A percentile compares a stretch with the other conserved stretches of the same genome.
phyloP scores from a whole-genome alignment of 2,113 vertebrate genomes.

The Ancistrus triradiatus region DNA sequence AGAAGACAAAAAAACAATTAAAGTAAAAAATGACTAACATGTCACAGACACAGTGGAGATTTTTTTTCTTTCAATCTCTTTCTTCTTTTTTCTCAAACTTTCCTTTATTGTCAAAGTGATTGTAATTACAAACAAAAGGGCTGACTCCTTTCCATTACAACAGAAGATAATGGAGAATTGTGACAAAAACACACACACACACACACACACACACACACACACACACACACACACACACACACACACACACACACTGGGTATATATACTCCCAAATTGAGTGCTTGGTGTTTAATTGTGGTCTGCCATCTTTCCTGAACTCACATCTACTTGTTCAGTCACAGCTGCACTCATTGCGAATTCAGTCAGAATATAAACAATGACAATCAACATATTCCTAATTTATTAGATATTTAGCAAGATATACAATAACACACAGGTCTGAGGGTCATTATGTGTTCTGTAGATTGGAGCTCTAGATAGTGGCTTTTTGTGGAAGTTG shows the following conservation, averaged over 20 bases:
- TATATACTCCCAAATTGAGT: neutral
- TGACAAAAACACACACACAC: constrained; percentile 60
- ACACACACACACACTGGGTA: constrained; percentile 46
- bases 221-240: constrained; percentile 56
- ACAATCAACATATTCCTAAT: constrained; percentile 27
- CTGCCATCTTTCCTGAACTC: constrained; percentile 21
- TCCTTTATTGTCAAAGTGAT: constrained; percentile 64
- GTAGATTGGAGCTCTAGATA: constrained; percentile 1
- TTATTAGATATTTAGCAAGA: constrained; percentile 10
- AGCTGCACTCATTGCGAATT: constrained; percentile 38
- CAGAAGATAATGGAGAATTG: constrained; percentile 67
- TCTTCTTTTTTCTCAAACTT: constrained; percentile 54
- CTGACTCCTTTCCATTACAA: constrained; percentile 68
- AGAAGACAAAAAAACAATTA: constrained; percentile 65
- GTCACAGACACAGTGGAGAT: constrained; percentile 65
- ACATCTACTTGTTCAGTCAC: constrained; percentile 40
- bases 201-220: constrained; percentile 60
- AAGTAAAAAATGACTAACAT: constrained; percentile 77
- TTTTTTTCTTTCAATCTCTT: constrained; percentile 52
- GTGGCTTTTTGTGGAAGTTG: constrained; percentile 13
- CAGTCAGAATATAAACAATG: constrained; percentile 34
- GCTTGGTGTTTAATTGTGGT: neutral
- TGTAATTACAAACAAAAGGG: constrained; percentile 76
- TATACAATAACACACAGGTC: too few species aligned
- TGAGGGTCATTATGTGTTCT: too few species aligned